Evolutionary conservation across 2,888 invertebrate genomes (phyloP).

Genomic region (Ichneumoninae sp.): DNA sequence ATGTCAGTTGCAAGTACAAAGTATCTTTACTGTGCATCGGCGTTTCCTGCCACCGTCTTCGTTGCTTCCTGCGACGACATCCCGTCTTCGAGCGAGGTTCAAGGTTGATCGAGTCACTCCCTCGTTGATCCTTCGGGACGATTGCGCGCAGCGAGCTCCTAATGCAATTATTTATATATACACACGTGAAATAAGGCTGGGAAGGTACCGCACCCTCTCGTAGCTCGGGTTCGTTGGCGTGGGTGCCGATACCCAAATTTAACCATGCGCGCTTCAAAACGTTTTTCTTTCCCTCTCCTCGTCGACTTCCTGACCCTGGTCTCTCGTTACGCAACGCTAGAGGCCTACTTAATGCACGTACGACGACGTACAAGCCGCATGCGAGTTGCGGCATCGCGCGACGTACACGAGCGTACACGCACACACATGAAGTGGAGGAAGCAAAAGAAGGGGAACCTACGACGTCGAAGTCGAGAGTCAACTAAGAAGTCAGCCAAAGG

Average conservation of each 20-base stretch:
- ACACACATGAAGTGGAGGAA: conserved; percentile 37
- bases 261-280: conserved; percentile 5
- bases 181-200: not conserved
- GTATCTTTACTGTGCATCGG: not conserved
- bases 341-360: conserved; percentile 59
- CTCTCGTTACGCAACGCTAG: conserved; percentile 67
- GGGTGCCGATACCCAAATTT: conserved; percentile 38
- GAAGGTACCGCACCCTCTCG: not conserved
- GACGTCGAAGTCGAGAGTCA: conserved; percentile 66
- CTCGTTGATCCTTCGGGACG: conserved; percentile 3
- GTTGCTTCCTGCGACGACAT: conserved; percentile 9
- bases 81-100: conserved; percentile 16
- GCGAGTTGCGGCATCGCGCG: conserved; percentile 26
- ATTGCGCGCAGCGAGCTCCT: not conserved
- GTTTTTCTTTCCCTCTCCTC: conserved; percentile 8
- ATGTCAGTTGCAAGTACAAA: not conserved
- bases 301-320: conserved; percentile 43
- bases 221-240: conserved; percentile 14
- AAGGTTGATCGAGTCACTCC: conserved; percentile 28
- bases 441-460: conserved; percentile 57
- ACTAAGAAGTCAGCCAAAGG: conserved; percentile 67
- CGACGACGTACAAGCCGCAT: conserved; percentile 29
- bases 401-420: not conserved
- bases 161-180: not conserved
- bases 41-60: conserved; percentile 19